Evolutionary conservation across 1,140 invertebrate genomes (phyloP), one percentile per base, ranked within the genome.

Genomic region (Dinothrombium tinctorium): DNA sequence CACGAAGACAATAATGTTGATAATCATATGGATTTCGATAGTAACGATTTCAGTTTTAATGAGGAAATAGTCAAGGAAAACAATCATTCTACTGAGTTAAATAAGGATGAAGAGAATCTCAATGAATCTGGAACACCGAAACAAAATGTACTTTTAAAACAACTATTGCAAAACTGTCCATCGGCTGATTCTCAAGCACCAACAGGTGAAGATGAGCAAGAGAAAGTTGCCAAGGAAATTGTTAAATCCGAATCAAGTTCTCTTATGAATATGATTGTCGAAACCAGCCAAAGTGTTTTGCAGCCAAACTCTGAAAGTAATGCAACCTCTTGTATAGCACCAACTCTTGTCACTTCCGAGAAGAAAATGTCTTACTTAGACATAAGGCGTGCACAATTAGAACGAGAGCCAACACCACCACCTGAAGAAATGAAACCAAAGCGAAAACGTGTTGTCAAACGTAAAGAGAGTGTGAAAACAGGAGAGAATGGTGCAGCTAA

Each of bases 101-200:
- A 8, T 28, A 7, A 28, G n/a, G 26, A n/a, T n/a, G n/a, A n/a
- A n/a, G n/a, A n/a, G n/a, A n/a, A n/a, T 28, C 26, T 28, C 26
- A 28, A 28, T 28, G 7, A 8, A n/a, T 8, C n/a, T n/a, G 26
- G n/a, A 28, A 28, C 33, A n/a, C 37, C 26, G 12, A 47, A 44
- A 15, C 78, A 84, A 54, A 86, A 89, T 61, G 81, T 83, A 8
- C 56, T 90, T 14, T 56, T 90, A 15, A 89, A 89, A 53, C 78
- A 89, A 55, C 59, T 90, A 20, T 55, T 90, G 15, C 80, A 87
- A 55, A 86, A 82, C 49, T 53, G 49, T 36, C 49, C 51, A 3
- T 53, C 52, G 40, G 78, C 76, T 38, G 54, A 55, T 41, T 47
- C 49, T 9, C 32, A 24, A n/a, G 41, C 40, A 2, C 8, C 37